Conservation (phyloP, 2,113 vertebrate species). For the Elgaria multicarinata region DNA sequence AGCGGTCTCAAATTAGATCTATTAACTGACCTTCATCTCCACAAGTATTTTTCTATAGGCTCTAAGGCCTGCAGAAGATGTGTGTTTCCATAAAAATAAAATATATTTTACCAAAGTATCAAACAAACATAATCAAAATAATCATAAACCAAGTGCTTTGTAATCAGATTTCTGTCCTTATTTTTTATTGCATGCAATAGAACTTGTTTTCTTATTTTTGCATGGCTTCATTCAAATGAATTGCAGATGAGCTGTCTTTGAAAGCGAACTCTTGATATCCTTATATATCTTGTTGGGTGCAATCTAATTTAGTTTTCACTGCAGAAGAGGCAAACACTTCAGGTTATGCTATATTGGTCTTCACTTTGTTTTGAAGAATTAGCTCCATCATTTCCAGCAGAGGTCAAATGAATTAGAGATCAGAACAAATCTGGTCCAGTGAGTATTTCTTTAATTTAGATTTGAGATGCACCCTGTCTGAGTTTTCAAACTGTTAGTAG, state of each 20-base stretch:
- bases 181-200: slow-evolving; percentile 2
- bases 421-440: slow-evolving; percentile 2
- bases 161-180: background rate
- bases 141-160: background rate
- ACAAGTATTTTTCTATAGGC: background rate
- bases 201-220: slow-evolving; percentile 35
- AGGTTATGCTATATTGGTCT: slow-evolving; percentile 23
- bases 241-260: slow-evolving; percentile 12
- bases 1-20: background rate
- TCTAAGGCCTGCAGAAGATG: background rate
- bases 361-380: slow-evolving; percentile 31
- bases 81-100: slow-evolving; percentile 10
- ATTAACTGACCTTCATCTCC: background rate
- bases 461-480: background rate
- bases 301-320: slow-evolving; percentile 24
- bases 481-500: background rate
- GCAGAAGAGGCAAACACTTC: slow-evolving; percentile 24
- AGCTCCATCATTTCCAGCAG: slow-evolving; percentile 10
- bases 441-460: background rate
- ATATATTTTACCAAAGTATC: background rate
- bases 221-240: slow-evolving; percentile 12
- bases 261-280: slow-evolving; percentile 1
- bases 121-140: slow-evolving; percentile 13
- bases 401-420: slow-evolving; percentile 19
- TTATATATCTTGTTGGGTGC: slow-evolving; percentile 11